phyloP scores from a whole-genome alignment of 2,888 invertebrate genomes.

The Galerucella calmariensis region DNA sequence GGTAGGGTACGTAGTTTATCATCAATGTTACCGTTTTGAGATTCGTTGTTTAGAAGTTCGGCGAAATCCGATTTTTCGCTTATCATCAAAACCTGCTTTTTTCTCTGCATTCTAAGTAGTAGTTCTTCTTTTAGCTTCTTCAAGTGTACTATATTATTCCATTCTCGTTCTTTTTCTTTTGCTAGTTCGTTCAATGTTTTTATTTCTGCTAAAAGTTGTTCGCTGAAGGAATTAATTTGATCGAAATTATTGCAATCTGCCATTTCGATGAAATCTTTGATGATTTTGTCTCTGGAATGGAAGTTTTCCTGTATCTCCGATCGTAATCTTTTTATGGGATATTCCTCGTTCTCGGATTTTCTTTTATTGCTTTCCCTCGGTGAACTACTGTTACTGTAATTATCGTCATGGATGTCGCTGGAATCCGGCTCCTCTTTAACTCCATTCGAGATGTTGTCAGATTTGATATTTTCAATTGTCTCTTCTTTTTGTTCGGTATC shows the following conservation, averaged over 20 bases:
- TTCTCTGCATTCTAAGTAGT: constrained; percentile 75
- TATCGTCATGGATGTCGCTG: constrained; percentile 46
- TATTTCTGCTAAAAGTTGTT: constrained; percentile 75
- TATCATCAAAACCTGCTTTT: constrained; percentile 71
- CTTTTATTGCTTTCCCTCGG: constrained; percentile 45
- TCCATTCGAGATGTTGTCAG: constrained; percentile 40
- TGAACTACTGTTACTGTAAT: constrained; percentile 45
- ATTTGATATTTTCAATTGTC: constrained; percentile 25
- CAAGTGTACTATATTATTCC: constrained; percentile 84
- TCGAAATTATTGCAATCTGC: constrained; percentile 72
- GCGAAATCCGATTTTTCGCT: constrained; percentile 52
- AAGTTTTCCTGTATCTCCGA: constrained; percentile 60
- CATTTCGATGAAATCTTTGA: constrained; percentile 73
- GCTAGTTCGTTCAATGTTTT: constrained; percentile 79
- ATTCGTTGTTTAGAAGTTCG: constrained; percentile 47
- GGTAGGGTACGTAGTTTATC: constrained; percentile 44
- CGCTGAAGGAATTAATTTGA: constrained; percentile 73
- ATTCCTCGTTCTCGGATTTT: constrained; percentile 51
- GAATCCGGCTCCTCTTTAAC: constrained; percentile 41
- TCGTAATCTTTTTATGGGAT: constrained; percentile 58
- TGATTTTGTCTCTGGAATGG: constrained; percentile 69
- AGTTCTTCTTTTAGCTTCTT: constrained; percentile 89
- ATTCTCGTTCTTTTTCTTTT: constrained; percentile 85
- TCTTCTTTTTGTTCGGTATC: constrained; percentile 29
- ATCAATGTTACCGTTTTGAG: constrained; percentile 48